A percentile compares a stretch with the other conserved stretches of the same genome.
Evolutionary conservation across 1,140 invertebrate species (phyloP).

Genomic region (Hesperophylax magnus): DNA sequence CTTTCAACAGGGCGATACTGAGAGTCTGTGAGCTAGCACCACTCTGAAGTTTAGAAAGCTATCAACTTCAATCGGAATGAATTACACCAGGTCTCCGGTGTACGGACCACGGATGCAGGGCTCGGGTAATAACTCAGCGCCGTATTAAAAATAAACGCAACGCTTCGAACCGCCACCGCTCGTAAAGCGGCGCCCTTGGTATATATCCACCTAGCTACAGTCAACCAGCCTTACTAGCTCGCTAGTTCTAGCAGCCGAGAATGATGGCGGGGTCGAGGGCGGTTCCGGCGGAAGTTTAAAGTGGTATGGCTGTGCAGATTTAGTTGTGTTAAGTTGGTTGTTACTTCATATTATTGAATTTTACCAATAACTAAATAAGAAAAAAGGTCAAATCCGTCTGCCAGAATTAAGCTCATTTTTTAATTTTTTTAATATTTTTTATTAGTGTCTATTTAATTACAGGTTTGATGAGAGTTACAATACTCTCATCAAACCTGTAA

Average conservation of each 20-base stretch:
- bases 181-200: not conserved
- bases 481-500: no score
- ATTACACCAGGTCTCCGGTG: not conserved
- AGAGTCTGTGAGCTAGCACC: no score
- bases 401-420: no score
- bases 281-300: not conserved
- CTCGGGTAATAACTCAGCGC: slow-evolving; percentile 16
- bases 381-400: no score
- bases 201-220: not conserved
- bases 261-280: not conserved
- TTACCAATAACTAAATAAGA: no score
- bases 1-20: no score
- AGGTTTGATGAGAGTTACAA: no score
- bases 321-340: not conserved
- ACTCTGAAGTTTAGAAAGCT: not conserved
- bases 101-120: not conserved
- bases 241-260: not conserved
- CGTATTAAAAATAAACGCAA: slow-evolving; percentile 36
- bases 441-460: no score
- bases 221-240: not conserved
- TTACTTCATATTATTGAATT: no score
- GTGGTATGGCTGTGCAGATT: not conserved
- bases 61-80: not conserved
- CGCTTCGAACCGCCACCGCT: not conserved
- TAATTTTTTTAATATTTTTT: no score